Conservation (phyloP, 2,113 vertebrate species). For the Scomber scombrus region DNA sequence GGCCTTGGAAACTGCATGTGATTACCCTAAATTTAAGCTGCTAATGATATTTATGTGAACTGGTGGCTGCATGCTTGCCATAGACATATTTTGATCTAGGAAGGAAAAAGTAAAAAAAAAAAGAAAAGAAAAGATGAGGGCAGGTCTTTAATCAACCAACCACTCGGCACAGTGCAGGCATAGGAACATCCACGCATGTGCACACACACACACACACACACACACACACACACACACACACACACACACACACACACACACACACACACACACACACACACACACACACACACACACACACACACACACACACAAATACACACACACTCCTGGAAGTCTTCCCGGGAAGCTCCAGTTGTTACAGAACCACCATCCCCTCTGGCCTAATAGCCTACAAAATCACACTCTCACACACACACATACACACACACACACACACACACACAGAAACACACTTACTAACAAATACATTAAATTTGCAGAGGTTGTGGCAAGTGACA, state of each 20-base stretch:
- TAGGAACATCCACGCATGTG: neutral
- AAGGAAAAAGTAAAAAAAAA: slow-evolving; percentile 12
- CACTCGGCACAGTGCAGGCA: slow-evolving; percentile 10
- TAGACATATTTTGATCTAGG: slow-evolving; percentile 40
- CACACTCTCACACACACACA: slow-evolving; percentile 2
- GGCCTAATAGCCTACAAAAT: slow-evolving; percentile 62
- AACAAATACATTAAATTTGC: slow-evolving; percentile 49
- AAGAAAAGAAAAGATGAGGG: slow-evolving; percentile 19
- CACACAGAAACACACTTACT: slow-evolving; percentile 18
- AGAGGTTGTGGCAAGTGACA: slow-evolving; percentile 27
- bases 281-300: slow-evolving; percentile 6
- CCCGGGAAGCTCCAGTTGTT: slow-evolving; percentile 64
- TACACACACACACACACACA: slow-evolving; percentile 27
- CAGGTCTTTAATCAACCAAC: slow-evolving; percentile 51
- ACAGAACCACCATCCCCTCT: slow-evolving; percentile 36
- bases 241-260: slow-evolving; percentile 7
- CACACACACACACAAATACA: slow-evolving; percentile 5
- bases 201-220: slow-evolving; percentile 3
- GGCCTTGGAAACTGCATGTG: slow-evolving; percentile 24
- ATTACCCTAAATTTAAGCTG: slow-evolving; percentile 34
- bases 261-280: slow-evolving; percentile 12
- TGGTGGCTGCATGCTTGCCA: slow-evolving; percentile 11
- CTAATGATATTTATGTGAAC: slow-evolving; percentile 49
- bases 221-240: slow-evolving; percentile 5
- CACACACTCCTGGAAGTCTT: slow-evolving; percentile 52